Evolutionary conservation across 2,113 vertebrate species (phyloP).

Genomic region (Sciurus niger): DNA sequence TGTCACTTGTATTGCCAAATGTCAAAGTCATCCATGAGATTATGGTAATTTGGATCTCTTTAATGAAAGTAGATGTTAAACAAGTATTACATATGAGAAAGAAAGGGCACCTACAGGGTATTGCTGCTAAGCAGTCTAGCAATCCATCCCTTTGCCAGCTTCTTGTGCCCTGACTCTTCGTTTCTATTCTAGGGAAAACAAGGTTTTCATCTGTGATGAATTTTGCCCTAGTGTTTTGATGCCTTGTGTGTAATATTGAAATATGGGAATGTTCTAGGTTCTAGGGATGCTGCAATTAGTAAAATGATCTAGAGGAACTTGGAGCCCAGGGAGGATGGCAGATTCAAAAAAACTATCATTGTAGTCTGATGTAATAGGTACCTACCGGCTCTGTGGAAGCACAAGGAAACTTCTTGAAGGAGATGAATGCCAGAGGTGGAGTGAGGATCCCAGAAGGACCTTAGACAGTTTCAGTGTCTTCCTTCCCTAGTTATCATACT

Average conservation of each 20-base stretch:
- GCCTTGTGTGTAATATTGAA: background rate
- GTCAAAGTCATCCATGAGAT: slow-evolving; percentile 15
- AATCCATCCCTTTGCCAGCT: background rate
- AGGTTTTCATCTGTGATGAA: background rate
- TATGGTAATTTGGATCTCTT: background rate
- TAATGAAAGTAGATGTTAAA: slow-evolving; percentile 33
- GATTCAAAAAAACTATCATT: background rate
- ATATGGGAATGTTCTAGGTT: background rate
- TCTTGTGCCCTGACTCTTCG: background rate
- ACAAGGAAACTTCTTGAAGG: background rate
- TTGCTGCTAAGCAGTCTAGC: background rate
- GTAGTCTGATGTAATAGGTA: background rate
- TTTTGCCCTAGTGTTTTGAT: background rate
- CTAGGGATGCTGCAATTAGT: background rate
- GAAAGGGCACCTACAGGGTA: background rate
- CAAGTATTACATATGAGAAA: slow-evolving; percentile 15
- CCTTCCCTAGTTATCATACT: background rate
- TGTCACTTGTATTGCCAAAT: slow-evolving; percentile 52
- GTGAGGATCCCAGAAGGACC: background rate
- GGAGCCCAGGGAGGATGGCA: background rate
- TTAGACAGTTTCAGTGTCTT: background rate
- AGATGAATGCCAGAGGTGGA: background rate
- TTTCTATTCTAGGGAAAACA: background rate
- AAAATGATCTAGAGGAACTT: background rate
- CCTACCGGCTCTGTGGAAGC: background rate